Evolutionary conservation across 2,797 vertebrate species (phyloP).

Genomic region (Ataeniobius toweri): DNA sequence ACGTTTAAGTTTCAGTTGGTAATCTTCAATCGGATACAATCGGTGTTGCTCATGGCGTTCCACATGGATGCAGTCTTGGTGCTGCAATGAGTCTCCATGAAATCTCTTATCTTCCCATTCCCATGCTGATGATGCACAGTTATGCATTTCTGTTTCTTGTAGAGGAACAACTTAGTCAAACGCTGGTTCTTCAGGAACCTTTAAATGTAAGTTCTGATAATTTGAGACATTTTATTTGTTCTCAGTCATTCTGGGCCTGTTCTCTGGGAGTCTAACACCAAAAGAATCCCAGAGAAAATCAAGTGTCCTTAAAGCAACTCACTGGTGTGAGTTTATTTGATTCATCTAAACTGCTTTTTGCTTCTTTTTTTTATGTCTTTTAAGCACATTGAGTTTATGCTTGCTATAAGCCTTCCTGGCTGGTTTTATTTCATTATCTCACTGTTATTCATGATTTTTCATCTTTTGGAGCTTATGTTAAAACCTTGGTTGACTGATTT

Average conservation of each 20-base stretch:
- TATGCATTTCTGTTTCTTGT: too few species aligned
- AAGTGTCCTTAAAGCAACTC: too few species aligned
- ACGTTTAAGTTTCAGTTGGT: not conserved
- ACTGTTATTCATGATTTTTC: not conserved
- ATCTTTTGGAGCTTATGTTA: not conserved
- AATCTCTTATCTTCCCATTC: not conserved
- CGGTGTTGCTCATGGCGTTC: not conserved
- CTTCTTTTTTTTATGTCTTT: too few species aligned
- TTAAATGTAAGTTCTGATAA: not conserved
- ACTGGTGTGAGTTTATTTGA: too few species aligned
- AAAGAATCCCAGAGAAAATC: too few species aligned
- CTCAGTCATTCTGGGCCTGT: not conserved
- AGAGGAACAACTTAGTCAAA: too few species aligned
- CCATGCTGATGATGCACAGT: too few species aligned
- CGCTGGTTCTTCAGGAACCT: too few species aligned
- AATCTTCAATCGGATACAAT: not conserved
- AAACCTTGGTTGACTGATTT: not conserved
- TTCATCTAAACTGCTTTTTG: too few species aligned
- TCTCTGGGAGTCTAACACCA: too few species aligned
- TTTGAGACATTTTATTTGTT: not conserved
- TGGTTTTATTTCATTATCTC: not conserved
- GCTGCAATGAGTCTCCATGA: not conserved
- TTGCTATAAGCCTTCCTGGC: not conserved
- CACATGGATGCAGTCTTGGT: not conserved
- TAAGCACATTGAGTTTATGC: too few species aligned